Percentiles rank a stretch among this genome's conserved stretches.
phyloP scores from a whole-genome alignment of 2,888 invertebrate genomes.

The Plagiodera versicolora region DNA sequence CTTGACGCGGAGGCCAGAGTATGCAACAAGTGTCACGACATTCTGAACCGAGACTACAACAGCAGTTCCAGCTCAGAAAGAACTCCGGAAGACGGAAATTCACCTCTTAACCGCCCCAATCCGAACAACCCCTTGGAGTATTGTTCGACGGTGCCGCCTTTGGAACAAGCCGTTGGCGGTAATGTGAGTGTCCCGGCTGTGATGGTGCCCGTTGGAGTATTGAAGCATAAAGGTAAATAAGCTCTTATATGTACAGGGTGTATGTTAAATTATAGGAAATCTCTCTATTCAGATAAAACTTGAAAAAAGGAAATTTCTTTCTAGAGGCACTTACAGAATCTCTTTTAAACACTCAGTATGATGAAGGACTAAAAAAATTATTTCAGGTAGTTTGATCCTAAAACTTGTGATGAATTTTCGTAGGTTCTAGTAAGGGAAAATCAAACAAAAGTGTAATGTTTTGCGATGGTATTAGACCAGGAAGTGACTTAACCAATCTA shows the following conservation, averaged over 20 bases:
- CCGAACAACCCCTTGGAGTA: slow-evolving; percentile 88
- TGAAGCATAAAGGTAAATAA: slow-evolving; percentile 70
- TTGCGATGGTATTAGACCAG: slow-evolving; percentile 85
- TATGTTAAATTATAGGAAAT: no score
- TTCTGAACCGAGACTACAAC: slow-evolving; percentile 50
- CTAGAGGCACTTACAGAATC: no score
- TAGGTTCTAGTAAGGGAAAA: slow-evolving; percentile 56
- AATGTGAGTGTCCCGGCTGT: slow-evolving; percentile 66
- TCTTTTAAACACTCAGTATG: no score
- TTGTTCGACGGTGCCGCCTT: slow-evolving; percentile 79
- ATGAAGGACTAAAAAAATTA: no score
- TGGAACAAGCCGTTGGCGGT: slow-evolving; percentile 66
- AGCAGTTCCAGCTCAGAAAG: slow-evolving; percentile 44
- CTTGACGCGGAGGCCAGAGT: slow-evolving; percentile 77
- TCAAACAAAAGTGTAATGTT: slow-evolving; percentile 81
- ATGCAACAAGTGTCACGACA: slow-evolving; percentile 70
- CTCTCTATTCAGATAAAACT: no score
- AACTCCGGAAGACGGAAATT: slow-evolving; percentile 42
- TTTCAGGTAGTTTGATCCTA: no score
- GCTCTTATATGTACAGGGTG: no score
- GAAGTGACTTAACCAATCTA: slow-evolving; percentile 80
- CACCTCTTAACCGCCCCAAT: slow-evolving; percentile 64
- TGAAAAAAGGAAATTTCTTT: no score
- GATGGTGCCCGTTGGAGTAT: slow-evolving; percentile 83
- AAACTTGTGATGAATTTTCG: slow-evolving; percentile 24